Conservation (phyloP, 2,797 vertebrate genomes). For the Chromis chromis region DNA sequence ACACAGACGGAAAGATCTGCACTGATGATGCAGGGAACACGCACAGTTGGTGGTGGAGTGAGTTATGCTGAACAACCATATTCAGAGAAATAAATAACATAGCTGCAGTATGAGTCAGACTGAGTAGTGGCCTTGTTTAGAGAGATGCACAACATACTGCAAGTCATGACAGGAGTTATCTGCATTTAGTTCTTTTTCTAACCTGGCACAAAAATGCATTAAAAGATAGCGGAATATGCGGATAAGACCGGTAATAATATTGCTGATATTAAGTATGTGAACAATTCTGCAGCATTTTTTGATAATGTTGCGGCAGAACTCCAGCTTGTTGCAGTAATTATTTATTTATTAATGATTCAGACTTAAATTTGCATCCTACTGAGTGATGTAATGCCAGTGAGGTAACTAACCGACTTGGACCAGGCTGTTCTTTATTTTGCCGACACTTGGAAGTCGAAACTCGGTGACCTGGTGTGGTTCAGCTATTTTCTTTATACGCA, state of each 20-base stretch:
- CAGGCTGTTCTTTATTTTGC: conserved; percentile 14
- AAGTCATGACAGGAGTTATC: not conserved
- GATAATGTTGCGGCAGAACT: not conserved
- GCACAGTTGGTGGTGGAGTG: conserved; percentile 22
- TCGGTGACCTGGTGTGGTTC: not conserved
- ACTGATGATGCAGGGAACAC: not conserved
- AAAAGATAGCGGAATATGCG: not conserved
- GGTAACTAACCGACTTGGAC: conserved; percentile 17
- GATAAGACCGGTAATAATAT: not conserved
- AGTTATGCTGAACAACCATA: conserved; percentile 29
- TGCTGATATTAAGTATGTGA: too few species aligned
- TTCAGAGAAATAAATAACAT: conserved; percentile 49
- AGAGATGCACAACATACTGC: not conserved
- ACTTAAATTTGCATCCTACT: not conserved
- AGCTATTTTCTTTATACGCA: conserved; percentile 1
- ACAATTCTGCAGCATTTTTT: not conserved
- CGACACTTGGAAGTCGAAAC: not conserved
- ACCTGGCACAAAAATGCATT: not conserved
- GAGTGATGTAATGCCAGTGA: conserved; percentile 26
- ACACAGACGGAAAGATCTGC: not conserved
- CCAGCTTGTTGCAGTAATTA: not conserved
- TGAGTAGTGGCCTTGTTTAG: not conserved
- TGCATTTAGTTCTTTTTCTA: not conserved
- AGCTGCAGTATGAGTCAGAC: conserved; percentile 70
- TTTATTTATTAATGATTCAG: not conserved